Conservation (phyloP, 2,888 invertebrate species). For the Coelopa pilipes region DNA sequence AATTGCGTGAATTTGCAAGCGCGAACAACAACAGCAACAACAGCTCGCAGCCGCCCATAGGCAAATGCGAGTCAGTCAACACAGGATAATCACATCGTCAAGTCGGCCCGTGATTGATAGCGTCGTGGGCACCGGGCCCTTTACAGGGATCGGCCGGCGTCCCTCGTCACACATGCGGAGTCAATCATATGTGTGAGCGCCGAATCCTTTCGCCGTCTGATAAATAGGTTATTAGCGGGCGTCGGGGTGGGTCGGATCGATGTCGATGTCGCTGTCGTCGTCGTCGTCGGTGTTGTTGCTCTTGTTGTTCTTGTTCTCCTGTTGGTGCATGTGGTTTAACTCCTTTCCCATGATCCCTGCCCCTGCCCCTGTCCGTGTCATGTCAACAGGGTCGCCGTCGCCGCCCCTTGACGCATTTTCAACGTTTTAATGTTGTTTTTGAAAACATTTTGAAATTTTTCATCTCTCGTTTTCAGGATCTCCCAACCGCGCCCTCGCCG, state of each 20-base stretch:
- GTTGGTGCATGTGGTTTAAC: slow-evolving; percentile 62
- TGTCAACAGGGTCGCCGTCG: slow-evolving; percentile 28
- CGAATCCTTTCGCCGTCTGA: slow-evolving; percentile 16
- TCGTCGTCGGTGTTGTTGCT: slow-evolving; percentile 12
- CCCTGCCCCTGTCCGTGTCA: too few species aligned
- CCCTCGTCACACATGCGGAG: slow-evolving; percentile 33
- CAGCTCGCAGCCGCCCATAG: not conserved
- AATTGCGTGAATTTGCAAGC: slow-evolving; percentile 5
- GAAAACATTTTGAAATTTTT: slow-evolving; percentile 31
- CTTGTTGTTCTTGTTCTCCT: too few species aligned
- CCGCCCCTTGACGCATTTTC: slow-evolving; percentile 40
- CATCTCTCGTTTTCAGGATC: not conserved
- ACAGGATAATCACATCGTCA: slow-evolving; percentile 55
- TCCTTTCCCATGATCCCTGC: slow-evolving; percentile 50
- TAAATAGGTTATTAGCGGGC: slow-evolving; percentile 36
- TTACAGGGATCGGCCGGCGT: slow-evolving; percentile 50
- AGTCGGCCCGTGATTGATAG: slow-evolving; percentile 53
- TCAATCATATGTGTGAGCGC: slow-evolving; percentile 25
- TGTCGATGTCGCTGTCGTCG: slow-evolving; percentile 39
- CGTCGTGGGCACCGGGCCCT: slow-evolving; percentile 51
- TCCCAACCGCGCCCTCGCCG: not conserved
- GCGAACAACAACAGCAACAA: not conserved
- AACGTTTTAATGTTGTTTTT: slow-evolving; percentile 37
- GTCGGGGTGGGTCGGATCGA: slow-evolving; percentile 33
- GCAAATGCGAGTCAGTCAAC: slow-evolving; percentile 30